Percentiles rank a stretch among this genome's conserved stretches.
phyloP scores from a whole-genome alignment of 2,888 invertebrate species.

The Xiphydria camelus region DNA sequence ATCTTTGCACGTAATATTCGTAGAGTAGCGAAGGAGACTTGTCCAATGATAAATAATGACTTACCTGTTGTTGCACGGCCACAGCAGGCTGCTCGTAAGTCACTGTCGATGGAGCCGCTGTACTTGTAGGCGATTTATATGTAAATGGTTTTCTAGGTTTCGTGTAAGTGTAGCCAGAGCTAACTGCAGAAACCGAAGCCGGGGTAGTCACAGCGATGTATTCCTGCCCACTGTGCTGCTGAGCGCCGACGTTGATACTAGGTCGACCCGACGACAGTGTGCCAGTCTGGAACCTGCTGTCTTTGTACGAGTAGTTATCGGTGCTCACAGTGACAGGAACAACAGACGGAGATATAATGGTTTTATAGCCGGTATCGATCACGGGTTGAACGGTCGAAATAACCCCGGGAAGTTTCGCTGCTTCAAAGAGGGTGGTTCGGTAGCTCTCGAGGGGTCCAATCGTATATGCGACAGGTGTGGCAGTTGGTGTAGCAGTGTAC shows the following conservation, averaged over 20 bases:
- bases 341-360: conserved; percentile 33
- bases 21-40: too few species aligned
- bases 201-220: conserved; percentile 18
- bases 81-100: conserved; percentile 17
- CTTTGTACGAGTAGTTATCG: conserved; percentile 19
- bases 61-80: conserved; percentile 18
- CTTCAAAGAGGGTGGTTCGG: conserved; percentile 36
- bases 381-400: conserved; percentile 40
- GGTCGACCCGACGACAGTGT: conserved; percentile 17
- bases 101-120: conserved; percentile 12
- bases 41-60: background rate
- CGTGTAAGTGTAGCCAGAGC: conserved; percentile 18
- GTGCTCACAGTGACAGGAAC: conserved; percentile 26
- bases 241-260: conserved; percentile 31
- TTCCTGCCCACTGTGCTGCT: conserved; percentile 27
- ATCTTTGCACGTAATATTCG: too few species aligned
- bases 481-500: conserved; percentile 26
- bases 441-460: conserved; percentile 38
- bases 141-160: conserved; percentile 18
- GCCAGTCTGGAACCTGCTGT: conserved; percentile 18
- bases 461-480: conserved; percentile 35
- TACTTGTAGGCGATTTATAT: conserved; percentile 1
- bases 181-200: conserved; percentile 19
- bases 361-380: conserved; percentile 36
- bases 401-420: conserved; percentile 32